Conservation (phyloP, 2,888 invertebrate species). For the Drosophila anceps region DNA sequence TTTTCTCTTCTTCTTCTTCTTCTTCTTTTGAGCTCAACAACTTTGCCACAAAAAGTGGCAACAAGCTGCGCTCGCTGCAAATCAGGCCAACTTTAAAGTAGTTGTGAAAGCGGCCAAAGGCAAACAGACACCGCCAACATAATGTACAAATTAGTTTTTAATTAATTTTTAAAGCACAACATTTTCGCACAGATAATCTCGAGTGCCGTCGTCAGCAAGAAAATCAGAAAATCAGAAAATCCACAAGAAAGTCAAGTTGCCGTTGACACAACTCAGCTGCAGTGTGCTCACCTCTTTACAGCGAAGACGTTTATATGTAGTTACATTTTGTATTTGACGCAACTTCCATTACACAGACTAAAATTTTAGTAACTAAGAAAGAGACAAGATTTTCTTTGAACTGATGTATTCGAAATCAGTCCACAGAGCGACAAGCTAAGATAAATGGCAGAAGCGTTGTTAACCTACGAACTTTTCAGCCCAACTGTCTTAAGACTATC, state of each 20-base stretch:
- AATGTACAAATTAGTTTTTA: constrained; percentile 61
- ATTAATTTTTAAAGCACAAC: constrained; percentile 49
- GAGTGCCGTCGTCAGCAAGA: constrained; percentile 2
- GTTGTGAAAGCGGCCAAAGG: constrained; percentile 18
- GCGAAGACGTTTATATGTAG: not conserved
- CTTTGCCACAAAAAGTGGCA: constrained; percentile 43
- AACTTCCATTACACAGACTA: not conserved
- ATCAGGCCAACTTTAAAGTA: constrained; percentile 43
- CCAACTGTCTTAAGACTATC: too few species aligned
- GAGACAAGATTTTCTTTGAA: not conserved
- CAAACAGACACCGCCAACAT: constrained; percentile 41
- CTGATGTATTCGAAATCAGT: not conserved
- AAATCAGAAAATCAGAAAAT: constrained; percentile 26
- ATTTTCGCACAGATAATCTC: constrained; percentile 17
- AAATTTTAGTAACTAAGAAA: not conserved
- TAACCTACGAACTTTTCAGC: too few species aligned
- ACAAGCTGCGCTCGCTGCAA: constrained; percentile 19
- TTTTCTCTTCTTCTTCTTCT: too few species aligned
- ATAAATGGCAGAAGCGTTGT: too few species aligned
- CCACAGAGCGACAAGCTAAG: too few species aligned
- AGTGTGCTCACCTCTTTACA: not conserved
- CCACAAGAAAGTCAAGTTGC: constrained; percentile 3
- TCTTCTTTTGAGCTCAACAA: constrained; percentile 22
- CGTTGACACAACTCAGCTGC: constrained; percentile 11
- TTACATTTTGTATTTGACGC: not conserved